Conservation (phyloP, 1,140 invertebrate genomes). For the Drosophila trapezifrons region DNA sequence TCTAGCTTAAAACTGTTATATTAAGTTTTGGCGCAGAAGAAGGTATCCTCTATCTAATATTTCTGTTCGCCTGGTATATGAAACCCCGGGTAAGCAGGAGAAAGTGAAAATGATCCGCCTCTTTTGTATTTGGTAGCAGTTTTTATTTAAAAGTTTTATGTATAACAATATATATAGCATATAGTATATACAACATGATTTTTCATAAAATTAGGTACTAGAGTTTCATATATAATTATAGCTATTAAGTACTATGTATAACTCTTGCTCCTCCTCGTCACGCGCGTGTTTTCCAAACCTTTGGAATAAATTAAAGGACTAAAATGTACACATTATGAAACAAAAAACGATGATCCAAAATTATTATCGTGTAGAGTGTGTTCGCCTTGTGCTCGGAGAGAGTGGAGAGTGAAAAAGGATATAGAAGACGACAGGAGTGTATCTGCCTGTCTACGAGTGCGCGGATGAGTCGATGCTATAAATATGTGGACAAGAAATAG, state of each 20-base stretch:
- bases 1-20: no score
- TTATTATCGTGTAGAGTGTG: constrained; percentile 2
- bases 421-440: constrained; percentile 13
- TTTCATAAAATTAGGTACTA: constrained; percentile 75
- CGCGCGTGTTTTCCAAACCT: constrained; percentile 72
- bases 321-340: constrained; percentile 78
- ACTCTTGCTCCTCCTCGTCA: constrained; percentile 50
- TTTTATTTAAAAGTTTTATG: constrained; percentile 73
- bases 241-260: constrained; percentile 75
- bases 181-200: constrained; percentile 74
- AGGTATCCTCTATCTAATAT: no score
- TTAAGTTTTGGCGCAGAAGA: no score
- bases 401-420: constrained; percentile 5
- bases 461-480: constrained; percentile 54
- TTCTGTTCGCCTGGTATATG: no score
- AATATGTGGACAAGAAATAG: constrained; percentile 51
- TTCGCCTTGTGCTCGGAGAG: constrained; percentile 6
- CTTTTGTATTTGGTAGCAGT: constrained; percentile 72
- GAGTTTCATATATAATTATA: constrained; percentile 71
- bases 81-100: no score
- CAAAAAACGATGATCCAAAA: constrained; percentile 53
- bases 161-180: constrained; percentile 67
- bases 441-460: neutral
- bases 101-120: no score
- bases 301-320: constrained; percentile 78